phyloP scores from a whole-genome alignment of 1,140 invertebrate species.

The Drosophila triauraria region DNA sequence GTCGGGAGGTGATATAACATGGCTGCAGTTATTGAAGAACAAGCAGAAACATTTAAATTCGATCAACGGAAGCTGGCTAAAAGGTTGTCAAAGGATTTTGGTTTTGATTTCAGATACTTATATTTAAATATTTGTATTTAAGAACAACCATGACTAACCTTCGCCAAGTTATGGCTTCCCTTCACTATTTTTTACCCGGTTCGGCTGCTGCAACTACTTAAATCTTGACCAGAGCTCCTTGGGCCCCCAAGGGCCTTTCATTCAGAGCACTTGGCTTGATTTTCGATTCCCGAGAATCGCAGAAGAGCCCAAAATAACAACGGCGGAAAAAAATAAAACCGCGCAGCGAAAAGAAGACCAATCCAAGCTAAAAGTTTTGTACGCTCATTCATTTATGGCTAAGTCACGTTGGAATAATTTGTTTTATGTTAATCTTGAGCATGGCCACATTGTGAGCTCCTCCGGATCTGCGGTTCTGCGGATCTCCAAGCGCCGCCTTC shows the following conservation, averaged over 20 bases:
- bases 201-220: constrained; percentile 16
- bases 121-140: no score
- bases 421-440: constrained; percentile 84
- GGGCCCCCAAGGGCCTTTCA: constrained; percentile 45
- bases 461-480: constrained; percentile 19
- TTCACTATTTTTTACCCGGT: constrained; percentile 26
- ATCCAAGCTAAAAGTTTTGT: constrained; percentile 62
- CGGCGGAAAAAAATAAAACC: constrained; percentile 31
- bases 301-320: constrained; percentile 5
- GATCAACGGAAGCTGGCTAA: constrained; percentile 33
- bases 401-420: constrained; percentile 85
- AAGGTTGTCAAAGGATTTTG: background rate
- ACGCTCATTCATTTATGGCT: constrained; percentile 83
- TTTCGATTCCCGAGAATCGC: constrained; percentile 46
- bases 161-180: background rate
- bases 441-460: constrained; percentile 77
- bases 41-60: constrained; percentile 17
- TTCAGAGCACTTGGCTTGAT: constrained; percentile 50
- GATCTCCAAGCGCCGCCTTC: constrained; percentile 51
- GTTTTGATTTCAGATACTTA: background rate
- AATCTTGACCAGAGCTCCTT: constrained; percentile 31
- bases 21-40: constrained; percentile 74
- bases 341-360: constrained; percentile 59
- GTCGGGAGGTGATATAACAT: constrained; percentile 82
- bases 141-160: no score